A percentile compares a stretch with the other conserved stretches of the same genome.
These are phyloP conservation scores for Sitta carolinensis DNA, from an alignment of 2,797 vertebrate genomes.

Conservation along the genomic window DNA sequence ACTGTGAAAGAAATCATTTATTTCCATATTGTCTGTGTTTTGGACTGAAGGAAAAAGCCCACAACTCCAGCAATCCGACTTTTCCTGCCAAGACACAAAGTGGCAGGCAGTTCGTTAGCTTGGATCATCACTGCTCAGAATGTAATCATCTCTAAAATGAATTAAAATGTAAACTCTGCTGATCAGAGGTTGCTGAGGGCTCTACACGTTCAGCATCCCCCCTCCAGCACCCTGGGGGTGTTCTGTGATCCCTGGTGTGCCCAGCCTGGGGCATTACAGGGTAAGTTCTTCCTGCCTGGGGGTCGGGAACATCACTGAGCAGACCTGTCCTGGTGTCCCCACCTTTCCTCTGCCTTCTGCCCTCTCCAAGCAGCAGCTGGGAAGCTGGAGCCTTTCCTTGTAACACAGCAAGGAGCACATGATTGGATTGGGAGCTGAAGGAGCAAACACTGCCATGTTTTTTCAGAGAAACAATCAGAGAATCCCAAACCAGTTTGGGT, in stretches of 20 bases:
- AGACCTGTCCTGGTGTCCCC: accelerated
- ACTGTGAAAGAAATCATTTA: neutral
- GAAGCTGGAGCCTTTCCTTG: neutral
- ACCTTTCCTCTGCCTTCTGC: neutral
- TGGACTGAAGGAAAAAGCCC: neutral
- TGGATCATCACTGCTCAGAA: neutral
- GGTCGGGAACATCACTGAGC: accelerated
- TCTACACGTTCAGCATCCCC: neutral
- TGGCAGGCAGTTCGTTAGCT: neutral
- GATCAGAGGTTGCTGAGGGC: neutral
- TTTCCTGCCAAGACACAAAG: neutral
- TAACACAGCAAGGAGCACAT: accelerated
- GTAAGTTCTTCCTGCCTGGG: too few relatives aligned
- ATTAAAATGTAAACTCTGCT: neutral
- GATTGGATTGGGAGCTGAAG: accelerated
- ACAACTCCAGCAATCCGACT: neutral
- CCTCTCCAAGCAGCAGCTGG: neutral
- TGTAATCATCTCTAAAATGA: neutral
- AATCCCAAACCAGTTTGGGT: neutral
- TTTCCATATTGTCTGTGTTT: neutral
- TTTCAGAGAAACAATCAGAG: neutral
- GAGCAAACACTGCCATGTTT: accelerated
- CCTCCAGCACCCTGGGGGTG: neutral
- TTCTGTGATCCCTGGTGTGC: neutral
- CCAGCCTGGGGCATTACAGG: accelerated